phyloP scores from a whole-genome alignment of 2,113 vertebrate genomes.

The Centropus unirufus region DNA sequence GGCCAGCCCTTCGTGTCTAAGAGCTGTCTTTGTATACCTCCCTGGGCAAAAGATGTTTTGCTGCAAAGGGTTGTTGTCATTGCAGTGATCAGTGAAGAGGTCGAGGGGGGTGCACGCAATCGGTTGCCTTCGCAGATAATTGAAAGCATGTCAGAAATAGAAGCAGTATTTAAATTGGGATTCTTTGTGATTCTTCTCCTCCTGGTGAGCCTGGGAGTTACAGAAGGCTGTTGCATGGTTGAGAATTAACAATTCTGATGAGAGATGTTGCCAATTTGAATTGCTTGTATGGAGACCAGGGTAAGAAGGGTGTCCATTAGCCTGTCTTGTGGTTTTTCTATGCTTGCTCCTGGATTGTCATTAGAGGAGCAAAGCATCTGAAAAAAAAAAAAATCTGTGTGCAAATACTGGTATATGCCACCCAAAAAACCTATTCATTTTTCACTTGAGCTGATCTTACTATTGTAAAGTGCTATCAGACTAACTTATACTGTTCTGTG shows the following conservation, averaged over 20 bases:
- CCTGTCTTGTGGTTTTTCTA: constrained; percentile 43
- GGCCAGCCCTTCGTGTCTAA: not conserved
- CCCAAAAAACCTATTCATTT: not conserved
- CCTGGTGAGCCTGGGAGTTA: constrained; percentile 33
- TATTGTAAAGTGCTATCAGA: not conserved
- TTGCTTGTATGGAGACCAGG: constrained; percentile 36
- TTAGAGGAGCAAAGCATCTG: not conserved
- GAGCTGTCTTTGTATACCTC: not conserved
- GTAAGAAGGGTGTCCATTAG: constrained; percentile 44
- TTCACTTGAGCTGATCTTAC: not conserved
- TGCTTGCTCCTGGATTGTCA: not conserved
- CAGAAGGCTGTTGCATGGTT: not conserved
- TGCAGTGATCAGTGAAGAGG: not conserved
- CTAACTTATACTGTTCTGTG: not conserved
- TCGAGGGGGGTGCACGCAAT: not conserved
- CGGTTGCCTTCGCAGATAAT: not conserved
- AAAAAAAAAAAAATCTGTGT: not conserved
- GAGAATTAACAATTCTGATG: constrained; percentile 53
- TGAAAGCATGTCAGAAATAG: constrained; percentile 28
- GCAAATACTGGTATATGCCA: not conserved
- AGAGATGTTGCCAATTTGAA: not conserved
- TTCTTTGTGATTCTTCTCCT: not conserved
- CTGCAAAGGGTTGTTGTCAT: not conserved
- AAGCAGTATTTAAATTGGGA: not conserved
- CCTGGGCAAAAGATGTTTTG: not conserved